These are phyloP conservation scores for Ageneiosus marmoratus DNA, from an alignment of 2,113 vertebrate genomes.

Conservation along the genomic window DNA sequence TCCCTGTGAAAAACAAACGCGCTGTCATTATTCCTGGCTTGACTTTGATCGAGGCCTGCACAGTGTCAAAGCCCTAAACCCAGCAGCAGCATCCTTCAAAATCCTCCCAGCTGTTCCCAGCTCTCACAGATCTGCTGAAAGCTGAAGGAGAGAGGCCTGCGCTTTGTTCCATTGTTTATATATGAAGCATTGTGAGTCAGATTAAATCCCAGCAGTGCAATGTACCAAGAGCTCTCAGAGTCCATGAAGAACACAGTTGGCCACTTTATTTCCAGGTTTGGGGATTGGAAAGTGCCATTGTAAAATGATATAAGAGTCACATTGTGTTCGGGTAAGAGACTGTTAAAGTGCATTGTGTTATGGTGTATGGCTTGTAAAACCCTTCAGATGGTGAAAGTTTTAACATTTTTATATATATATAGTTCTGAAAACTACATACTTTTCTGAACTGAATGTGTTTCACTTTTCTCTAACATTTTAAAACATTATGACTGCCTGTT, in stretches of 20 bases:
- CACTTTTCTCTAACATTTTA: too few relatives aligned
- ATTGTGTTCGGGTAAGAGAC: not conserved
- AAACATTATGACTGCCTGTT: too few relatives aligned
- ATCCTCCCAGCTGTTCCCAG: conserved; percentile 38
- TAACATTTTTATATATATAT: not conserved
- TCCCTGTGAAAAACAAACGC: conserved; percentile 27
- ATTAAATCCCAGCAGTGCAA: conserved; percentile 7
- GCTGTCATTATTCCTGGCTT: conserved; percentile 23
- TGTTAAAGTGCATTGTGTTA: not conserved
- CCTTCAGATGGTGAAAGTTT: not conserved
- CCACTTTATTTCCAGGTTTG: conserved; percentile 24
- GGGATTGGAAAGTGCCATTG: not conserved
- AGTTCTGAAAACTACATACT: too few relatives aligned
- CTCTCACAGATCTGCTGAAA: conserved; percentile 37
- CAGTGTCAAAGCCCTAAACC: conserved; percentile 26
- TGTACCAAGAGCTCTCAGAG: not conserved
- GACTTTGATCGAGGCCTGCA: conserved; percentile 37
- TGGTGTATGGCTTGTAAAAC: not conserved
- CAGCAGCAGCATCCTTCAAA: conserved; percentile 42
- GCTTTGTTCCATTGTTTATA: conserved; percentile 33
- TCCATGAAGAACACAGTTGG: not conserved
- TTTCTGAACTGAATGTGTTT: too few relatives aligned
- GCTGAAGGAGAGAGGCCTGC: conserved; percentile 23
- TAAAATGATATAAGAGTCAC: not conserved
- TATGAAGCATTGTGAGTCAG: conserved; percentile 11